A percentile compares a stretch with the other conserved stretches of the same genome.
phyloP scores from a whole-genome alignment of 1,140 invertebrate genomes.

The Cataglyphis hispanica region DNA sequence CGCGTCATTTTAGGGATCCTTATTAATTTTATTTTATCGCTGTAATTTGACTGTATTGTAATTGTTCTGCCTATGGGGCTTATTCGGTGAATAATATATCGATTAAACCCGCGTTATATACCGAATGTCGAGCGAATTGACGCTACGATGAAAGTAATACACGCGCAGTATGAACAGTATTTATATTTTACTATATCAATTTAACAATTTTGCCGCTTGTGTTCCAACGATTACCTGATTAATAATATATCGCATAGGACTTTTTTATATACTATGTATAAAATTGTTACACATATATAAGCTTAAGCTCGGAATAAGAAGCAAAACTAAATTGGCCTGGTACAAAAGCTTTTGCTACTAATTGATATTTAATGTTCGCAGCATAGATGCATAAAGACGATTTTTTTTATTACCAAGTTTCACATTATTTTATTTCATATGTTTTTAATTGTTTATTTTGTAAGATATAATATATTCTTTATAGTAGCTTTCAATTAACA shows the following conservation, averaged over 20 bases:
- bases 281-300: constrained; percentile 48
- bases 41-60: constrained; percentile 50
- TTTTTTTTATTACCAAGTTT: constrained; percentile 50
- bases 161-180: constrained; percentile 51
- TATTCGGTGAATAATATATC: constrained; percentile 31
- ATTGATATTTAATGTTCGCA: constrained; percentile 40
- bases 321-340: constrained; percentile 54
- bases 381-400: constrained; percentile 3
- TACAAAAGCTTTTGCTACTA: constrained; percentile 55
- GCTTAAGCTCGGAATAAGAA: constrained; percentile 18
- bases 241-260: constrained; percentile 55
- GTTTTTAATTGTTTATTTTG: constrained; percentile 52
- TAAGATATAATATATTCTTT: constrained; percentile 41
- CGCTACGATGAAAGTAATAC: not conserved
- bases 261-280: constrained; percentile 62
- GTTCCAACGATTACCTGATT: constrained; percentile 73
- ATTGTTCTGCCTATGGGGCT: constrained; percentile 72
- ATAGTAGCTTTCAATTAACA: constrained; percentile 38
- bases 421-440: constrained; percentile 57
- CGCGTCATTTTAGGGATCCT: constrained; percentile 64
- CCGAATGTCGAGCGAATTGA: not conserved
- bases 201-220: constrained; percentile 73
- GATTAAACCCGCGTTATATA: constrained; percentile 36
- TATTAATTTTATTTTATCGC: constrained; percentile 65
- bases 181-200: constrained; percentile 70